These are phyloP conservation scores for Neosalanx taihuensis DNA, from an alignment of 2,797 vertebrate genomes.

Conservation along the genomic window DNA sequence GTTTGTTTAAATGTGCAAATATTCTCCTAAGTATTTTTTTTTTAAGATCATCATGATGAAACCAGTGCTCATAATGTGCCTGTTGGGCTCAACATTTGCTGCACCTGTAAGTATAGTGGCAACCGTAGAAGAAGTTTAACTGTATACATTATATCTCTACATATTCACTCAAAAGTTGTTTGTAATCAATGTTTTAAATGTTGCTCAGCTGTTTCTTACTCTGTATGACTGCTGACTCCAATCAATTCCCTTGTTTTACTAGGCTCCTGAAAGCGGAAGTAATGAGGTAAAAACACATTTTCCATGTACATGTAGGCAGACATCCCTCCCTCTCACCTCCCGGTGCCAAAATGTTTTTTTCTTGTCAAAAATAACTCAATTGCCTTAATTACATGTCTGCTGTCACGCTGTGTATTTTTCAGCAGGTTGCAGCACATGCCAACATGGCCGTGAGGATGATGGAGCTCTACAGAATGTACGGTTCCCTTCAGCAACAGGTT, in stretches of 20 bases:
- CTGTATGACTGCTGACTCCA: background rate
- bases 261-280: conserved; percentile 64
- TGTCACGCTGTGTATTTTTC: background rate
- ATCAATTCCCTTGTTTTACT: conserved; percentile 15
- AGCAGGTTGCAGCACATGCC: conserved; percentile 64
- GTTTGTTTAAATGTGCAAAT: background rate
- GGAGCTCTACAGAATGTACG: conserved; percentile 67
- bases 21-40: background rate
- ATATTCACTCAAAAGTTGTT: background rate
- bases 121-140: background rate
- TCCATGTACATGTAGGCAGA: background rate
- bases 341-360: conserved; percentile 26
- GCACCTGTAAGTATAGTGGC: conserved; percentile 67
- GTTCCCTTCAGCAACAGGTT: conserved; percentile 68
- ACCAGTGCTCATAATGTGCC: conserved; percentile 53
- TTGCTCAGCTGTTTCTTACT: background rate
- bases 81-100: conserved; percentile 54
- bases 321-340: background rate
- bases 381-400: conserved; percentile 20
- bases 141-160: background rate
- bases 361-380: conserved; percentile 34
- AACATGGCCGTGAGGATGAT: conserved; percentile 70
- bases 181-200: background rate
- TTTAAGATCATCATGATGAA: conserved; percentile 55
- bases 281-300: conserved; percentile 56